Evolutionary conservation across 1,140 invertebrate species (phyloP), one percentile per base, ranked within the genome.

Genomic region (Dinothrombium tinctorium): DNA sequence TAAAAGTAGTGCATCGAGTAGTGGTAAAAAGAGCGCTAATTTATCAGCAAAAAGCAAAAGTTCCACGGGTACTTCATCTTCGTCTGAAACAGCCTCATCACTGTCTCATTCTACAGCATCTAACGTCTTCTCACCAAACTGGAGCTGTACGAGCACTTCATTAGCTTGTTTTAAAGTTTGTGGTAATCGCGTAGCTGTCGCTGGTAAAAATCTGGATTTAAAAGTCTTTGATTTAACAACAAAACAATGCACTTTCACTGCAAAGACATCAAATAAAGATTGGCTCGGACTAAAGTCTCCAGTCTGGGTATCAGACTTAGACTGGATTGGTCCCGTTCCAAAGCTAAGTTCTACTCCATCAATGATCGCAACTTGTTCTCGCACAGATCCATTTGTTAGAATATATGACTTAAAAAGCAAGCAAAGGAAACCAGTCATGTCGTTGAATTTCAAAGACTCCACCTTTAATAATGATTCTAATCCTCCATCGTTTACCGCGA

Each of bases 141-240:
- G 19, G 28, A 19, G 15, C 5, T 29, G 19, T 23, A 20, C 28
- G 14, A 32, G 32, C 25, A 44, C 37, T 19, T 39, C 5, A 17
- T 26, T 46, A n/a, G 40, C 35, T 20, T 46, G 41, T 35, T 43
- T 46, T 19, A 35, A 46, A 41, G 39, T 42, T 5, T 1, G n/a
- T 22, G 23, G 31, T 24, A 29, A 48, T 38, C 33, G 25, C 7
- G 24, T 48, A 22, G 46, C 46, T 4, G 19, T 46, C 26, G 46
- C 25, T 14, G 46, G 46, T 5, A 29, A 33, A 12, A 48, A 48
- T 42, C 21, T 33, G 11, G 40, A 42, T 35, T 17, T 48, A 17
- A 35, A 40, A 42, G 46, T 48, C n/a, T 47, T 41, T 31, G 44
- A 48, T 37, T 11, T 48, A 12, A 33, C 23, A 7, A 48, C 44